phyloP scores from a whole-genome alignment of 2,113 vertebrate species.

The Maccullochella peelii region DNA sequence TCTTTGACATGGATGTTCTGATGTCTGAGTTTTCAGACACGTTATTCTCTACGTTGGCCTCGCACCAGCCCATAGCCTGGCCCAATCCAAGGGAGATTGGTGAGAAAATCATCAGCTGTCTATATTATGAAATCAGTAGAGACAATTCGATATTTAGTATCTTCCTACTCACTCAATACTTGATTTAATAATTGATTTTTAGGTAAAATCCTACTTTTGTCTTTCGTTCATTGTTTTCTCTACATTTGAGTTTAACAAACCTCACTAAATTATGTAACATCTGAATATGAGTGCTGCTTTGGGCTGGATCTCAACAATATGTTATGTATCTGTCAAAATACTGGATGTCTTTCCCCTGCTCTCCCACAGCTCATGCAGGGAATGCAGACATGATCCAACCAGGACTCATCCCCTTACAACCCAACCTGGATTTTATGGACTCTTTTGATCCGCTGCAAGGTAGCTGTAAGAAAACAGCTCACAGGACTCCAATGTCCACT shows the following conservation, averaged over 20 bases:
- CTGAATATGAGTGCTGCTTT: background rate
- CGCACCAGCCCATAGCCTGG: conserved; percentile 92
- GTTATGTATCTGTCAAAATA: background rate
- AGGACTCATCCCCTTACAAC: conserved; percentile 95
- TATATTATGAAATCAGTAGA: background rate
- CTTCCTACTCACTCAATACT: background rate
- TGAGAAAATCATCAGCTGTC: conserved; percentile 69
- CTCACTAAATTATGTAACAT: background rate
- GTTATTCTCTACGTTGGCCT: conserved; percentile 94
- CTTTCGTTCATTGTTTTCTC: background rate
- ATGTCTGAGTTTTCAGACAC: conserved; percentile 98
- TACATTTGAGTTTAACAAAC: background rate
- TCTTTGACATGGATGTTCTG: conserved; percentile 95
- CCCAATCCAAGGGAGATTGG: conserved; percentile 96
- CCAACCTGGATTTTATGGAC: conserved; percentile 98
- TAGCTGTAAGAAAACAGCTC: conserved; percentile 66
- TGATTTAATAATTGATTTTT: background rate
- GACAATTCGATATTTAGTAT: background rate
- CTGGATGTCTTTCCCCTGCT: background rate
- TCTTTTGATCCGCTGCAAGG: conserved; percentile 97
- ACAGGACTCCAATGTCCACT: too few relatives aligned
- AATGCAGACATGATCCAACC: conserved; percentile 99
- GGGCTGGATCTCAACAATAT: background rate
- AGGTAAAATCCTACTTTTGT: background rate
- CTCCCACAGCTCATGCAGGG: conserved; percentile 89